Evolutionary conservation across 2,888 invertebrate genomes (phyloP), one percentile per base, ranked within the genome.

Genomic region (Lasioglossum pauxillum): DNA sequence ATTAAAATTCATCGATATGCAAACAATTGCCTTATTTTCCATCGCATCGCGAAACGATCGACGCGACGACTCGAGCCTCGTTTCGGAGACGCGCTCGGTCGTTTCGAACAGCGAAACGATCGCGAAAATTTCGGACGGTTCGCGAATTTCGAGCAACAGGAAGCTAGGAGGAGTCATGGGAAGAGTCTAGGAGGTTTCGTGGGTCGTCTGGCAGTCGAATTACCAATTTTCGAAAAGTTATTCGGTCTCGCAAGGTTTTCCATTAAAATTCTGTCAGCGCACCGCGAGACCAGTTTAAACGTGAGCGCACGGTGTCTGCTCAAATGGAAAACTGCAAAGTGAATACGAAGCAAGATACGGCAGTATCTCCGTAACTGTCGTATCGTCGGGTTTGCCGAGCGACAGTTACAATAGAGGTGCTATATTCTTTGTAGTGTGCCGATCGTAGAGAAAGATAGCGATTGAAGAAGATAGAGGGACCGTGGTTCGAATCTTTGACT

Each of bases 271-370:
- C 49, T 41, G 14, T 57, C 53, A 23, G n/a, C 27, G 38, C 41
- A 23, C 31, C 19, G 27, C 23, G 23, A 19, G n/a, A 38, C 23
- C 14, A 5, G n/a, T 14, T 23, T 16, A 12, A 76, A 31, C 16
- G 49, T 1, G n/a, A 49, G 23, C 35, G 41, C 8, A 8, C 46
- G 31, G 69, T 75, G 31, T 14, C 35, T 53, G n/a, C 49, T 23
- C 35, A 46, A 69, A 74, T 74, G 10, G 27, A 75, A 49, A 60
- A 78, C 23, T 53, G 46, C 57, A 41, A 46, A 60, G 38, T 53
- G 69, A 74, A 82, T 74, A 41, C 72, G 64, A 75, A 72, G 75
- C 67, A 46, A 73, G 75, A 57, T 75, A 74, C 49, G 23, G 23
- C 0, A 19, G 19, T 49, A 19, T 49, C 19, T 49, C 49, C 7